A percentile compares a stretch with the other conserved stretches of the same genome.
phyloP scores from a whole-genome alignment of 1,140 invertebrate genomes.

The Macrobrachium rosenbergii region DNA sequence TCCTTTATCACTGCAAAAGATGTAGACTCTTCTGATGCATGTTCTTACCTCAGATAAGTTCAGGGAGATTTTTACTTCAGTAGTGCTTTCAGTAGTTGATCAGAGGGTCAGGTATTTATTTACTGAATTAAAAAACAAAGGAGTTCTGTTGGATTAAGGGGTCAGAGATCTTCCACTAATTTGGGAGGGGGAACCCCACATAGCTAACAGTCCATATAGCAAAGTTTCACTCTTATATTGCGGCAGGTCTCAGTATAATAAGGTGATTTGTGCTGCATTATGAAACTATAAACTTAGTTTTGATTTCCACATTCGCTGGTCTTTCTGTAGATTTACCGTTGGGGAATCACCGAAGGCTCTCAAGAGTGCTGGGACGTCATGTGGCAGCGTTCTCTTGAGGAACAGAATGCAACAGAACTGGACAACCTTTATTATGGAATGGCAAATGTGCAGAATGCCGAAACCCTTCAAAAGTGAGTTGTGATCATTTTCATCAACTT shows the following conservation, averaged over 20 bases:
- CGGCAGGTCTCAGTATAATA: no score
- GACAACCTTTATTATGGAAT: slow-evolving; percentile 80
- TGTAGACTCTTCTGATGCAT: background rate
- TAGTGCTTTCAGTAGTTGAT: no score
- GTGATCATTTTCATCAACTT: no score
- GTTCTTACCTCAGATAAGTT: no score
- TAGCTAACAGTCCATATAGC: background rate
- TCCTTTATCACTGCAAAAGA: background rate
- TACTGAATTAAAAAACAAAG: no score
- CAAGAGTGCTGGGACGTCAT: slow-evolving; percentile 80
- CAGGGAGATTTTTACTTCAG: background rate
- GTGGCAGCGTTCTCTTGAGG: slow-evolving; percentile 80
- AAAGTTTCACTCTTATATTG: background rate
- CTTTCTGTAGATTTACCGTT: slow-evolving; percentile 40
- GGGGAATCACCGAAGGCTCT: slow-evolving; percentile 51
- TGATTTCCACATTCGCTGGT: background rate
- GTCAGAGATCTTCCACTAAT: no score
- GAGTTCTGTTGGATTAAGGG: no score
- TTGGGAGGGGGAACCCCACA: no score
- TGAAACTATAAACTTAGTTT: background rate
- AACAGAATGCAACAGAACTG: slow-evolving; percentile 83
- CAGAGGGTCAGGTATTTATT: no score
- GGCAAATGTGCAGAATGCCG: slow-evolving; percentile 76
- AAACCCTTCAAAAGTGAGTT: slow-evolving; percentile 78
- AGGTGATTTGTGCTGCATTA: background rate